These are phyloP conservation scores for Pomatostomus ruficeps DNA, from an alignment of 2,113 vertebrate species.

Conservation along the genomic window DNA sequence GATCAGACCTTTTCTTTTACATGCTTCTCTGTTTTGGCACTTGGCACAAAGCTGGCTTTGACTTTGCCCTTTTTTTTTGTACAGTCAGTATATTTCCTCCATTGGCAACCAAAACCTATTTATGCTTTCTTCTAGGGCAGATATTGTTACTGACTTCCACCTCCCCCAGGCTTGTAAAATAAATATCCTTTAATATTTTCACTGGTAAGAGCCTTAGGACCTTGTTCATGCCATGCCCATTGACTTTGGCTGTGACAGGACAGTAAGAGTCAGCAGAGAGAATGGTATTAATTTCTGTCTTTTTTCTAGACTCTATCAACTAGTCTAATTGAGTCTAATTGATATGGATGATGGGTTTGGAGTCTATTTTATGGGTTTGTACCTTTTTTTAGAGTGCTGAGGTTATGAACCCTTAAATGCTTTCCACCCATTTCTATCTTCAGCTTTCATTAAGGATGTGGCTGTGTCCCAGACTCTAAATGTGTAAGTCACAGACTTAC, in stretches of 20 bases:
- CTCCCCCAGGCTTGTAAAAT: background rate
- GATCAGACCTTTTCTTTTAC: background rate
- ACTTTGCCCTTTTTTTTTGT: background rate
- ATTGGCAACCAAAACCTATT: background rate
- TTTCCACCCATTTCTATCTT: background rate
- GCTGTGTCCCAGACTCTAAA: background rate
- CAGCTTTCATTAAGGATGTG: background rate
- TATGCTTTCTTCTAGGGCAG: background rate
- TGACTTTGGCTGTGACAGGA: background rate
- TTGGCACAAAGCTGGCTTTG: background rate
- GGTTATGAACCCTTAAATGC: background rate
- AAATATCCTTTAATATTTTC: background rate
- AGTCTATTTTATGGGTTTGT: background rate
- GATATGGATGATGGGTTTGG: background rate
- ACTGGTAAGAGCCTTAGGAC: background rate
- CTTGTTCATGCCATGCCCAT: background rate
- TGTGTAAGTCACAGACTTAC: background rate
- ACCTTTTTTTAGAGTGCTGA: background rate
- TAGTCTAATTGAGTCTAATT: background rate
- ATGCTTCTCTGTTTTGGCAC: background rate
- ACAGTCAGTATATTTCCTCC: background rate
- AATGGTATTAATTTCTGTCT: accelerated
- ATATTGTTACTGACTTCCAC: background rate
- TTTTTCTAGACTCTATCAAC: background rate
- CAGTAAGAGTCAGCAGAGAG: background rate